Conservation (phyloP, 2,797 vertebrate genomes). For the Muscicapa comitata region DNA sequence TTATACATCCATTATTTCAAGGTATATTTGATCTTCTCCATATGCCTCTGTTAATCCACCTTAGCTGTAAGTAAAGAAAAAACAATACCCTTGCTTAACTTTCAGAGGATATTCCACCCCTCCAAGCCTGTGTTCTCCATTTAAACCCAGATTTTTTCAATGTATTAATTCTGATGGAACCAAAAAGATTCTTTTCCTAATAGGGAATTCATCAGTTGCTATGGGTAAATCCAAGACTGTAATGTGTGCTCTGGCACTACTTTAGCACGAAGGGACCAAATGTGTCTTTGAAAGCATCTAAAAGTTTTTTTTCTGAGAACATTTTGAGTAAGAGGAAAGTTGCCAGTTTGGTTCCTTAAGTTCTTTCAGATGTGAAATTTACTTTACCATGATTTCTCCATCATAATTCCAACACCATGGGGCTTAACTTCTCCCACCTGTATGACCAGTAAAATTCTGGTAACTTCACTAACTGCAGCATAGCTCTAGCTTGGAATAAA, state of each 20-base stretch:
- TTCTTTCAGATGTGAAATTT: conserved; percentile 22
- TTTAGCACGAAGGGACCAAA: background rate
- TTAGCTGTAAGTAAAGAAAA: conserved; percentile 41
- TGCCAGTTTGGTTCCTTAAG: conserved; percentile 2
- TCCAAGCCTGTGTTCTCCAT: conserved; percentile 9
- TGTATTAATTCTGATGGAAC: conserved; percentile 7
- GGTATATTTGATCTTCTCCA: conserved; percentile 64
- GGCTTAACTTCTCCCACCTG: background rate
- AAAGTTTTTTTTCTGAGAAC: background rate
- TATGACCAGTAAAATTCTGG: background rate
- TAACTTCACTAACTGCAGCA: background rate
- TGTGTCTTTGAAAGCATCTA: conserved; percentile 9
- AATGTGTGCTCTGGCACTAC: conserved; percentile 22
- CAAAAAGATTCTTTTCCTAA: conserved; percentile 28
- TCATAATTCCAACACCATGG: background rate
- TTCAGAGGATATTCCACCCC: conserved; percentile 25
- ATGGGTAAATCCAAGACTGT: conserved; percentile 18
- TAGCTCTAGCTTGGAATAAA: background rate
- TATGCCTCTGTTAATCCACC: conserved; percentile 61
- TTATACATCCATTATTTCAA: conserved; percentile 64
- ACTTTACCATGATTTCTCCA: background rate
- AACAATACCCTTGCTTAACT: conserved; percentile 44
- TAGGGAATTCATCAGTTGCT: conserved; percentile 6
- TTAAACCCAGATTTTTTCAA: conserved; percentile 1
- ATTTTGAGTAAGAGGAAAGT: background rate